Evolutionary conservation across 2,113 vertebrate genomes (phyloP).

Genomic region (Trematomus loennbergii): DNA sequence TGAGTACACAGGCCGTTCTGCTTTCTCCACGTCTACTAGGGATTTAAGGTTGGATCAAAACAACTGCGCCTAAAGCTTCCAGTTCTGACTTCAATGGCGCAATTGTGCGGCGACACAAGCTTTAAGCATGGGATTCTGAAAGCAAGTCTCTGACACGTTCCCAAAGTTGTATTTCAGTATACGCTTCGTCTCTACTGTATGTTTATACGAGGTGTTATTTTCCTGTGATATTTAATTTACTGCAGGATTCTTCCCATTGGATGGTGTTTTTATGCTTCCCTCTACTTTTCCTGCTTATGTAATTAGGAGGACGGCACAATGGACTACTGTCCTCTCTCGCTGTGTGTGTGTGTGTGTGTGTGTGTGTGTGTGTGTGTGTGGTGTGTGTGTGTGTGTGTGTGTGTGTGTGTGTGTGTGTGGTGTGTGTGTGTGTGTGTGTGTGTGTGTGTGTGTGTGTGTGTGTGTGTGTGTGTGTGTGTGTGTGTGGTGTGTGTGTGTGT

Average conservation of each 20-base stretch:
- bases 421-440: neutral
- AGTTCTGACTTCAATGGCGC: slow-evolving; percentile 20
- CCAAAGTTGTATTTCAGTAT: slow-evolving; percentile 56
- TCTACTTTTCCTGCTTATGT: slow-evolving; percentile 75
- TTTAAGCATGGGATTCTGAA: slow-evolving; percentile 40
- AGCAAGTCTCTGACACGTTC: slow-evolving; percentile 56
- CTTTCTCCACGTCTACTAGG: slow-evolving; percentile 17
- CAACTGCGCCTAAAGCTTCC: slow-evolving; percentile 19
- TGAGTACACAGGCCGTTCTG: slow-evolving; percentile 3
- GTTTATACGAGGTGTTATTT: slow-evolving; percentile 66
- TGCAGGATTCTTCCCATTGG: slow-evolving; percentile 66
- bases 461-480: slow-evolving; percentile 24
- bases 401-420: neutral
- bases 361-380: slow-evolving; percentile 24
- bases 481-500: slow-evolving; percentile 11
- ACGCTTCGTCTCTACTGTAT: slow-evolving; percentile 39
- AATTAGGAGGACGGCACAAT: slow-evolving; percentile 77
- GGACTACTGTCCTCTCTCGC: slow-evolving; percentile 68
- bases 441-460: no score
- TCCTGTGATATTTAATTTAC: slow-evolving; percentile 72
- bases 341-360: slow-evolving; percentile 11
- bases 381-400: neutral
- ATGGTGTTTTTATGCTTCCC: slow-evolving; percentile 67
- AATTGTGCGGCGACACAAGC: slow-evolving; percentile 20
- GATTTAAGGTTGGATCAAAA: slow-evolving; percentile 48